phyloP scores from a whole-genome alignment of 2,113 vertebrate species.

The Laticauda laticaudata region DNA sequence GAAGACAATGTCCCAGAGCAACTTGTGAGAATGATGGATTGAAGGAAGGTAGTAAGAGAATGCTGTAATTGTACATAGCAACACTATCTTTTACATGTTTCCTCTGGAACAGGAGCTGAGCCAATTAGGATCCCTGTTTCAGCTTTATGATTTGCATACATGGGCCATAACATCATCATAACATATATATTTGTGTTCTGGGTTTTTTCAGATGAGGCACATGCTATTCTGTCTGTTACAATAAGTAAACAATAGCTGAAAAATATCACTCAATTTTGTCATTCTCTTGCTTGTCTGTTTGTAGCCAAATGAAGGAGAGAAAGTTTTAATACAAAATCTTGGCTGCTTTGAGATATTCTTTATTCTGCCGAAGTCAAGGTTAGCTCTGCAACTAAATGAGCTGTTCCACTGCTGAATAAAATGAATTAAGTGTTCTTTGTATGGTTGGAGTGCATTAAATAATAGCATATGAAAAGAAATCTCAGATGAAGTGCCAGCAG shows the following conservation, averaged over 20 bases:
- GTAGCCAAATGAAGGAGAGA: background rate
- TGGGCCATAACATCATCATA: background rate
- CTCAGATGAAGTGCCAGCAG: background rate
- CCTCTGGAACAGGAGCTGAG: background rate
- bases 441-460: background rate
- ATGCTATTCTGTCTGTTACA: background rate
- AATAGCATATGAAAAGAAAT: constrained; percentile 1
- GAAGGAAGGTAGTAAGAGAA: background rate
- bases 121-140: background rate
- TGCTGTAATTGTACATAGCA: background rate
- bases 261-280: background rate
- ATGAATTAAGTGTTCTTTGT: background rate
- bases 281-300: background rate
- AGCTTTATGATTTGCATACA: background rate
- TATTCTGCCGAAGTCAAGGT: background rate
- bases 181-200: background rate
- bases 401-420: constrained; percentile 10
- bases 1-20: no score
- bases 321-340: background rate
- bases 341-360: background rate
- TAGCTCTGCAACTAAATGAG: constrained; percentile 17
- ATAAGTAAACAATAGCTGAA: background rate
- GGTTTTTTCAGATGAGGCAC: background rate
- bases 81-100: background rate
- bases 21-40: no score